These are phyloP conservation scores for Hemibagrus wyckioides DNA, from an alignment of 2,113 vertebrate genomes.

Conservation along the genomic window DNA sequence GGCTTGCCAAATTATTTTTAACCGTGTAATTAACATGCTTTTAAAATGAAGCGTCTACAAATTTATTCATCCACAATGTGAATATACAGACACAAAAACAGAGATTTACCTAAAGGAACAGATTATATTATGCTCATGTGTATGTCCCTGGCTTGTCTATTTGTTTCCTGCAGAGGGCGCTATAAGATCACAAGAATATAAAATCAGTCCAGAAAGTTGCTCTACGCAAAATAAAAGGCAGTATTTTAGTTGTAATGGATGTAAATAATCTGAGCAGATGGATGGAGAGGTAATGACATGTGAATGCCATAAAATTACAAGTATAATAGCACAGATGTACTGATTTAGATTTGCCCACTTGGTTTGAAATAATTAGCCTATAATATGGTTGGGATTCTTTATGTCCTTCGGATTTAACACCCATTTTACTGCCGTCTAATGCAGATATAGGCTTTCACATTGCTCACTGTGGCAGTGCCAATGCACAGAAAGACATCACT, in stretches of 20 bases:
- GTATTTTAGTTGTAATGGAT: conserved; percentile 14
- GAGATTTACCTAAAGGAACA: neutral
- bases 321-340: neutral
- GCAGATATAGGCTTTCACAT: neutral
- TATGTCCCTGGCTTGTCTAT: neutral
- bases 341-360: conserved; percentile 11
- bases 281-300: conserved; percentile 10
- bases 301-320: neutral
- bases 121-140: neutral
- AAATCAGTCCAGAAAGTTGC: neutral
- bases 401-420: neutral
- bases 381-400: conserved; percentile 18
- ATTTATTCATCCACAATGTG: neutral
- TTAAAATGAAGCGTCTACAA: neutral
- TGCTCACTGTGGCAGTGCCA: neutral
- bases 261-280: conserved; percentile 23
- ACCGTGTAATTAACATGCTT: neutral
- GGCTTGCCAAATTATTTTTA: neutral
- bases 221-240: neutral
- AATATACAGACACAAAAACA: neutral
- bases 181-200: neutral
- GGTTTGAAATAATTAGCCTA: conserved; percentile 6
- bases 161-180: conserved; percentile 28
- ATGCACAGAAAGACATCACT: neutral
- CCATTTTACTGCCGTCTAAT: conserved; percentile 1